These are phyloP conservation scores for Dendroctonus valens DNA, from an alignment of 1,140 invertebrate genomes.

Conservation along the genomic window DNA sequence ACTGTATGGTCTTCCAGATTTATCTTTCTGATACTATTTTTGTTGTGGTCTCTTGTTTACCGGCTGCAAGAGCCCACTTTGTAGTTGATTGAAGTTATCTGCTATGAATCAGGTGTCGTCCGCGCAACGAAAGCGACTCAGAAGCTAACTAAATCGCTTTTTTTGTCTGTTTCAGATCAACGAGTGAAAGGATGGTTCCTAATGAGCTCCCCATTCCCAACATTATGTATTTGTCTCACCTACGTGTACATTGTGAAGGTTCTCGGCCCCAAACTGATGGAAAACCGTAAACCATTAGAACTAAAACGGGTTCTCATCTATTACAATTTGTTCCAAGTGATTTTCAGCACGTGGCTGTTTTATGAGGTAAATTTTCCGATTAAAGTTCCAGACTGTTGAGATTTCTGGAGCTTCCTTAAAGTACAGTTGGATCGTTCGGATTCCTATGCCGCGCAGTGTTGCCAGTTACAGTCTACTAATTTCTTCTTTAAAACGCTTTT, in stretches of 20 bases:
- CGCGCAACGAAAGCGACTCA: no score
- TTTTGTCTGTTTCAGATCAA: conserved; percentile 61
- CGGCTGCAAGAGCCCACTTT: no score
- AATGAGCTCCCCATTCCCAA: conserved; percentile 82
- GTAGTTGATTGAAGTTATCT: no score
- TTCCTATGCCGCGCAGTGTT: no score
- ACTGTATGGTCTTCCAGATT: no score
- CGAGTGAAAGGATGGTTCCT: conserved; percentile 83
- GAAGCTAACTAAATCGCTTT: neutral
- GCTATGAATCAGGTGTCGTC: no score
- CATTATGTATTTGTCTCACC: conserved; percentile 70
- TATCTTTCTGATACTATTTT: no score
- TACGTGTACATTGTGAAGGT: conserved; percentile 79
- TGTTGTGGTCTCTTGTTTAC: no score
- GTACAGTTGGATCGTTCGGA: no score
- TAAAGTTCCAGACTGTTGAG: no score
- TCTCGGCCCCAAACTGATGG: conserved; percentile 69
- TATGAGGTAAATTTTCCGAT: conserved; percentile 39
- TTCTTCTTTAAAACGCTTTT: conserved; percentile 5
- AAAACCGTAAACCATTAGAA: conserved; percentile 64
- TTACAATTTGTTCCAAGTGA: conserved; percentile 70
- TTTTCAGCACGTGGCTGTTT: conserved; percentile 52
- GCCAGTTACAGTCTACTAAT: neutral
- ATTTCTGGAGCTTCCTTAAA: no score
- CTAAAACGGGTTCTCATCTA: conserved; percentile 62